These are phyloP conservation scores for Luscinia megarhynchos DNA, from an alignment of 2,797 vertebrate species.

Conservation along the genomic window DNA sequence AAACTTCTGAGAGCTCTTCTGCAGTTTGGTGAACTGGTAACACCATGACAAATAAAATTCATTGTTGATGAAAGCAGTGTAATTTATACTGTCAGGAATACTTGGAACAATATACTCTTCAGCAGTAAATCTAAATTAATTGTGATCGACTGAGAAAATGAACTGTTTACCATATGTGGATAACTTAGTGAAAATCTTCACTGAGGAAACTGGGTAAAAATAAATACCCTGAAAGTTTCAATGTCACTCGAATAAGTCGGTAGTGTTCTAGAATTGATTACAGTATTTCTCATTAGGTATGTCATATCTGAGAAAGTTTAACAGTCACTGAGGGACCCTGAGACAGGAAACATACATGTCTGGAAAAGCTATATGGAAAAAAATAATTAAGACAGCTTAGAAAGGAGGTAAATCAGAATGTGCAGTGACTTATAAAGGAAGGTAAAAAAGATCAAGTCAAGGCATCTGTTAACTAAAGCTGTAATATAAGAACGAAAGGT, in stretches of 20 bases:
- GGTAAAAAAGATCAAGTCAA: not conserved
- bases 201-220: slow-evolving; percentile 1
- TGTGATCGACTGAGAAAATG: not conserved
- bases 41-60: not conserved
- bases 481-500: not conserved
- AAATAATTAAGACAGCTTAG: slow-evolving; percentile 37
- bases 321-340: slow-evolving; percentile 11
- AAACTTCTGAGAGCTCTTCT: not conserved
- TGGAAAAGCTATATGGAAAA: slow-evolving; percentile 41
- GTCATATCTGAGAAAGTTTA: slow-evolving; percentile 24
- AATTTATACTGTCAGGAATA: not conserved
- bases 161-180: not conserved
- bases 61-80: not conserved
- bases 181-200: not conserved
- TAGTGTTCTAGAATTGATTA: not conserved
- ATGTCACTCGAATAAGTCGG: not conserved
- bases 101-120: not conserved
- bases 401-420: slow-evolving; percentile 45
- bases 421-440: slow-evolving; percentile 8
- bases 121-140: slow-evolving; percentile 1
- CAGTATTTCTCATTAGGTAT: not conserved
- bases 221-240: not conserved
- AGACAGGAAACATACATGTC: slow-evolving; percentile 29
- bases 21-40: not conserved
- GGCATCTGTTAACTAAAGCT: not conserved